Base-by-base conservation (phyloP, 2,797 vertebrate species). In the Periparus ater region DNA sequence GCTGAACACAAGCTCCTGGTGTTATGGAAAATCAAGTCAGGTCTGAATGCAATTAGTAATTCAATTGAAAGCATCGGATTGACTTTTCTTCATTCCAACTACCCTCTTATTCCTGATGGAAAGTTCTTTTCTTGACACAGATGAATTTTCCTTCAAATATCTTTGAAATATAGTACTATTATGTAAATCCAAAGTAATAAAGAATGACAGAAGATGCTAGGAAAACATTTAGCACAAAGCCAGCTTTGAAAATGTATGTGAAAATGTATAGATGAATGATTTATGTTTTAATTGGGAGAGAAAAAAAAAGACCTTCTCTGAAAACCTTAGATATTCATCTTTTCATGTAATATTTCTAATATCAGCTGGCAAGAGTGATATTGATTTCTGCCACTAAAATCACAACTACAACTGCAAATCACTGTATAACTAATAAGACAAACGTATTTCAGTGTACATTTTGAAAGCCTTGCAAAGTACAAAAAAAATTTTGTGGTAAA, bases 131-230 rank as follows among this genome's bases (percentile, higher is more conserved):
- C 66, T 47, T 93, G 77, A 87, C 42, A 68, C 29, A 54, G 80
- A 94, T 75, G 10, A 71, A 63, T 88, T 92, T 86, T 81, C 50
- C 42, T 75, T 92, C 81, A 90, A 72, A 84, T 89, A 89, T 81
- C 16, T 87, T 75, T 89, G 86, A 94, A 87, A 86, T 95, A 81
- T 61, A 71, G 17, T 42, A 47, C 61, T 87, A 72, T 88, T 91
- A 84, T 91, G 66, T 54, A 93, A 91, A 96, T 81, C 10, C 21
- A 53, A 73, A 65, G 71, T 45, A 95, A 89, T 95, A 91, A 95
- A 92, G 54, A 84, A 75, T 75, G 74, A 91, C 30, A 45, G 23
- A 89, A 79, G 58, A 81, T 65, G 47, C 34, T 71, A 81, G 10
- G 22, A 55, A 63, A 93, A 87, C 22, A 74, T 84, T 91, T 84